Evolutionary conservation across 2,113 vertebrate genomes (phyloP).

Genomic region (Tachycineta bicolor): DNA sequence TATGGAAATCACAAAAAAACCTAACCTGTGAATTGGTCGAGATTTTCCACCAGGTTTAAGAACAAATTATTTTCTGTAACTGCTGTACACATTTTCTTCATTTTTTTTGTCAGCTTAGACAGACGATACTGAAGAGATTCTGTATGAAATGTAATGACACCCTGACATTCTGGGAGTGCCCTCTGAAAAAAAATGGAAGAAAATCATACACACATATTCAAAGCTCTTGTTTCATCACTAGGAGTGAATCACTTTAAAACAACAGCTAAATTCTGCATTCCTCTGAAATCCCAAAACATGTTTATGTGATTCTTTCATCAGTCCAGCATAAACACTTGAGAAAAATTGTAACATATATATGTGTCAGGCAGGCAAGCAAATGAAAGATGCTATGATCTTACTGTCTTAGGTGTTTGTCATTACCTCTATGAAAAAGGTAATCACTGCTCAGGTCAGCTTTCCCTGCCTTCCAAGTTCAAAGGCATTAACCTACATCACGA

Average conservation of each 20-base stretch:
- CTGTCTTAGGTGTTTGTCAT: neutral
- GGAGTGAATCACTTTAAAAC: neutral
- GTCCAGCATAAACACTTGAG: neutral
- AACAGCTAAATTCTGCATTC: neutral
- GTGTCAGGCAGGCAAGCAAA: neutral
- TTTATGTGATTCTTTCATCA: neutral
- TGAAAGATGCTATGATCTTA: neutral
- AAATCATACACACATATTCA: neutral
- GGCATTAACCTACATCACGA: neutral
- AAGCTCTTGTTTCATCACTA: neutral
- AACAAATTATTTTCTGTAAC: conserved; percentile 79
- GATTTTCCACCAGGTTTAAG: conserved; percentile 84
- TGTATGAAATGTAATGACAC: neutral
- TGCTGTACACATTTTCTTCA: conserved; percentile 87
- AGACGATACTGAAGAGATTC: conserved; percentile 83
- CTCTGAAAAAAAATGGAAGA: conserved; percentile 2
- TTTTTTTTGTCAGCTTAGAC: conserved; percentile 83
- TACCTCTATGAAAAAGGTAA: neutral
- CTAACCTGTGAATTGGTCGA: conserved; percentile 89
- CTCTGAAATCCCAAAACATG: neutral
- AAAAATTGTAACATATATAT: neutral
- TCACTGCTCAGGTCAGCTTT: neutral
- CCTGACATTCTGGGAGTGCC: neutral
- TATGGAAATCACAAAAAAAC: neutral
- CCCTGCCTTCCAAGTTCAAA: neutral